Percentiles rank a stretch among this genome's conserved stretches.
These are phyloP conservation scores for Danio choprae DNA, from an alignment of 2,797 vertebrate genomes.

Conservation along the genomic window DNA sequence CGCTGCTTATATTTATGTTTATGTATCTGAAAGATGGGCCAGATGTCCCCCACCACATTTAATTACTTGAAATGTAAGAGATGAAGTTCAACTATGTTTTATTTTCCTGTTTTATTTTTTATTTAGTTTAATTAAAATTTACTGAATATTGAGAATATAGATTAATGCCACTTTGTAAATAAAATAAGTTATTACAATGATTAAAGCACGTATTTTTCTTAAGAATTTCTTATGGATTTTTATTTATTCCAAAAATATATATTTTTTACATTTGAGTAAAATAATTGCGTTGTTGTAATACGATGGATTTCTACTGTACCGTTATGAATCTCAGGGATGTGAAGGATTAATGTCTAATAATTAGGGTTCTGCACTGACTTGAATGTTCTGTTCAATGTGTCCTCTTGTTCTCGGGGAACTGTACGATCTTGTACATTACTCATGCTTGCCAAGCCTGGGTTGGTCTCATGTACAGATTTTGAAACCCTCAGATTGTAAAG, in stretches of 20 bases:
- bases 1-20: conserved; percentile 1
- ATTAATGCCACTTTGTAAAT: too few relatives aligned
- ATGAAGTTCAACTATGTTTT: background rate
- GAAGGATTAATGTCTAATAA: background rate
- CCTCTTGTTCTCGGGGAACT: background rate
- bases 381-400: background rate
- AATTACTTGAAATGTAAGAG: too few relatives aligned
- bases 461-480: background rate
- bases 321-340: background rate
- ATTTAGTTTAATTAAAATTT: background rate
- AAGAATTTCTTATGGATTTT: background rate
- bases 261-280: too few relatives aligned
- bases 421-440: conserved; percentile 13
- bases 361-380: background rate
- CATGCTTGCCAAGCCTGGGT: background rate
- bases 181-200: too few relatives aligned
- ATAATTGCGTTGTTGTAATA: background rate
- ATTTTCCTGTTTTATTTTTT: background rate
- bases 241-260: background rate
- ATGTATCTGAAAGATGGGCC: background rate
- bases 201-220: too few relatives aligned
- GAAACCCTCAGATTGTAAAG: background rate
- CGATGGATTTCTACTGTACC: background rate
- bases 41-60: background rate
- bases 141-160: too few relatives aligned